Evolutionary conservation across 2,113 vertebrate genomes (phyloP).

Genomic region (Cololabis saira): DNA sequence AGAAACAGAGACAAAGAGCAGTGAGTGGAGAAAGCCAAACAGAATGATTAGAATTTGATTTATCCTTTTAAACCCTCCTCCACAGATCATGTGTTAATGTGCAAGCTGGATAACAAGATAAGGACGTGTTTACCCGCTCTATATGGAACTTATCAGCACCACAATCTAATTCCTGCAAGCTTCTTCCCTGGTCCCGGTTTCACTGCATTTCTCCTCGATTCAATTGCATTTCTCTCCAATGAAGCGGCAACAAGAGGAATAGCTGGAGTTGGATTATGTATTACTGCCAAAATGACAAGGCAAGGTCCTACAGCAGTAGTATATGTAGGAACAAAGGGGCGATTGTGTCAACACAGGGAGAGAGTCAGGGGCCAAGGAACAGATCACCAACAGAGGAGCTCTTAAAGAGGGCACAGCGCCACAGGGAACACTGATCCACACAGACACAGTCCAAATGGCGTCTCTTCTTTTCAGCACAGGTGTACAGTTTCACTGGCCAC

Average conservation of each 20-base stretch:
- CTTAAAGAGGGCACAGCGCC: conserved; percentile 66
- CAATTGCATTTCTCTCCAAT: conserved; percentile 60
- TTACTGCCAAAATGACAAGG: conserved; percentile 63
- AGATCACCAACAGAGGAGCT: conserved; percentile 64
- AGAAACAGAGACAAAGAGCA: conserved; percentile 71
- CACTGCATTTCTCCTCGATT: conserved; percentile 48
- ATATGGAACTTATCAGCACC: conserved; percentile 74
- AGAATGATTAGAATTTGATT: conserved; percentile 72
- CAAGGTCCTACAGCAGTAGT: conserved; percentile 54
- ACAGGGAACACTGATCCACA: conserved; percentile 68
- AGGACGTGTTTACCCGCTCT: conserved; percentile 78
- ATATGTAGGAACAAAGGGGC: conserved; percentile 62
- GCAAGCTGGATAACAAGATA: conserved; percentile 81
- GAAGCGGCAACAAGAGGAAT: conserved; percentile 50
- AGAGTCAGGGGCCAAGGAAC: conserved; percentile 64
- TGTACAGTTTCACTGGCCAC: conserved; percentile 62
- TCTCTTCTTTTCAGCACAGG: conserved; percentile 68
- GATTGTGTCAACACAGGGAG: conserved; percentile 63
- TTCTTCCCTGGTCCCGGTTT: conserved; percentile 55
- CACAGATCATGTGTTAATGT: conserved; percentile 73
- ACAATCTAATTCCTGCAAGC: conserved; percentile 78
- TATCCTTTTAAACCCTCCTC: conserved; percentile 66
- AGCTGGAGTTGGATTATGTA: conserved; percentile 39
- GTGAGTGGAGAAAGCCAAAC: conserved; percentile 59
- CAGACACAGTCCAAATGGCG: conserved; percentile 71